phyloP scores from a whole-genome alignment of 2,797 vertebrate genomes.

The Pangasius sanitwongsei region DNA sequence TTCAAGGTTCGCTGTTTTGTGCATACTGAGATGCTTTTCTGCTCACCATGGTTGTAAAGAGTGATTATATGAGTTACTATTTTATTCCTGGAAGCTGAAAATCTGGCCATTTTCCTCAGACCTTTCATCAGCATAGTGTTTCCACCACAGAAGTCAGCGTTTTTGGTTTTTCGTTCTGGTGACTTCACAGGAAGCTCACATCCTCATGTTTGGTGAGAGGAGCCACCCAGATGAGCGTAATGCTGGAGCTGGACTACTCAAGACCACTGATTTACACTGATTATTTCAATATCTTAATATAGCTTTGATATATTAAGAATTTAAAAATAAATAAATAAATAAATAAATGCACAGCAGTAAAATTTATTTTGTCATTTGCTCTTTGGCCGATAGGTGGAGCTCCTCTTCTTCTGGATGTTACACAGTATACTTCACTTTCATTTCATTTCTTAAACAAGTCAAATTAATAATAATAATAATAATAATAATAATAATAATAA shows the following conservation, averaged over 20 bases:
- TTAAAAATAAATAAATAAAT: no score
- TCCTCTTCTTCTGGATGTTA: background rate
- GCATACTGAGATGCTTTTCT: no score
- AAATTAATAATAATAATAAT: background rate
- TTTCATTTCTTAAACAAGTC: background rate
- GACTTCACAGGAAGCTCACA: background rate
- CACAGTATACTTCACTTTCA: background rate
- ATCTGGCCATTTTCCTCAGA: no score
- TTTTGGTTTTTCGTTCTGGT: no score
- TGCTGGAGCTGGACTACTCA: background rate
- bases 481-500: background rate
- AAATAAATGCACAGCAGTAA: no score
- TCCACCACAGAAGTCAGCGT: no score
- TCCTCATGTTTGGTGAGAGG: background rate
- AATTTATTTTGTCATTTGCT: background rate
- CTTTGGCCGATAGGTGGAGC: conserved; percentile 15
- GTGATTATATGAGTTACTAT: no score
- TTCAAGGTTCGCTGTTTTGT: no score
- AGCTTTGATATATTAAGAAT: no score
- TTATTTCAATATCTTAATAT: background rate
- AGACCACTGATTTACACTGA: background rate
- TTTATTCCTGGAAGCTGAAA: no score
- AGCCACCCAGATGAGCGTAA: background rate
- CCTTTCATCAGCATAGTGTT: no score
- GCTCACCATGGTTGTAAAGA: no score